Evolutionary conservation across 2,888 invertebrate genomes (phyloP), one percentile per base, ranked within the genome.

Genomic region (Hemithea aestivaria): DNA sequence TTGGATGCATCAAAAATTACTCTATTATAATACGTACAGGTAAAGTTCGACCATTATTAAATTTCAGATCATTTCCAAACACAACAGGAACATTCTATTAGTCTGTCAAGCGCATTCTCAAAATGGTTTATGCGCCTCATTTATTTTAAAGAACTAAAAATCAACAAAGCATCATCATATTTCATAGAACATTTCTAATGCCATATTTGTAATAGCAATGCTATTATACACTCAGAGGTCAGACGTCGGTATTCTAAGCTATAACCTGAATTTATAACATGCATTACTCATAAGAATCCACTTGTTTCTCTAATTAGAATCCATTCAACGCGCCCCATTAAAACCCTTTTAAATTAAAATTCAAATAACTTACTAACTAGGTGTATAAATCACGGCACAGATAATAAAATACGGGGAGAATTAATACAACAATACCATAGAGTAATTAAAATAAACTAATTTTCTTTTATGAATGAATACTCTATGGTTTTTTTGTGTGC

Each of bases 341-440:
- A 85, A 85, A 76, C 77, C 73, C 77, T 76, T 78, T 81, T 79
- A 87, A 87, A 87, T 85, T 85, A 85, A 87, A 87, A 85, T 72
- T 80, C 75, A 62, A 85, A 85, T 85, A 85, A 87, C 83, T 85
- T 84, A 85, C 85, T 85, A 87, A 87, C 85, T 87, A 85, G 84
- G 78, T 58, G 52, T 79, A 85, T 87, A 87, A 87, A 87, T 87
- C 87, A 84, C 63, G 46, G 56, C 46, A 75, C 75, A 84, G 79
- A 85, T 83, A 83, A 87, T 87, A 83, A 82, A 84, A 87, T 85
- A 85, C 81, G 83, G 82, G 81, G 83, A 79, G 82, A 79, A 84
- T 85, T 79, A 84, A 83, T 81, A 85, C 73, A 79, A 83, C 80
- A 84, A 84, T 84, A 74, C 76, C 64, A 72, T 65, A 62, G 70